Base-by-base conservation (phyloP, 2,113 vertebrate species). In the Nesoenas mayeri region DNA sequence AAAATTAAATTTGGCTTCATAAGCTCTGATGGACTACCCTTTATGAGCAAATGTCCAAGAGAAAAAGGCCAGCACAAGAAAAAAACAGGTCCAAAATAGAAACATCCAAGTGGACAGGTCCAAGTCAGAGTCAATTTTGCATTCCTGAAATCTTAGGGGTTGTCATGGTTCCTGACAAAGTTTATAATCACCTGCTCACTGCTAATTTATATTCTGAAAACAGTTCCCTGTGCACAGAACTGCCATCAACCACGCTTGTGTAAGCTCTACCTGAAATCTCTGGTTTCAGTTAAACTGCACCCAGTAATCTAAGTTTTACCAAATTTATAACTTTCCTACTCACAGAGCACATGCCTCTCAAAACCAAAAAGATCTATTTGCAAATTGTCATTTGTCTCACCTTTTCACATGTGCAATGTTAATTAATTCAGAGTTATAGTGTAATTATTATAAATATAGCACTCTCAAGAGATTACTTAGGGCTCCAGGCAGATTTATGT, bases 401-500 rank as follows among this genome's bases (percentile, higher is more conserved):
- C 44, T 87, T 91, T 91, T 71, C 87, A 65, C 15, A 62, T 67
- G 73, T 66, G 36, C 25, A 10, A 28, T 74, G 44, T 64, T 86
- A 91, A 93, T 80, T 85, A 83, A 92, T 89, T 92, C 84, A 91
- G 79, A 61, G 67, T 22, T 44, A 88, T 20, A 66, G 28, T 44
- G 51, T n/a, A n/a, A n/a, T 78, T 83, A 67, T 54, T 80, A 88
- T 50, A 84, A 78, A 61, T 57, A 53, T 34, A 42, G 28, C n/a
- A 54, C 22, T 64, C 62, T 69, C n/a, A 61, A 77, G n/a, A 90
- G 48, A 44, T 53, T 60, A 61, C 32, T 17, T 62, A 65, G 64
- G 64, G 42, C 56, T 82, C 11, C 20, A 64, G 44, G 50, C 22
- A 88, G 15, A 12, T 74, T 72, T 79, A 7, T 82, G 22, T 56